Percentiles rank a stretch among this genome's conserved stretches.
Conservation (phyloP, 2,888 invertebrate species). For the Tipula helvola region DNA sequence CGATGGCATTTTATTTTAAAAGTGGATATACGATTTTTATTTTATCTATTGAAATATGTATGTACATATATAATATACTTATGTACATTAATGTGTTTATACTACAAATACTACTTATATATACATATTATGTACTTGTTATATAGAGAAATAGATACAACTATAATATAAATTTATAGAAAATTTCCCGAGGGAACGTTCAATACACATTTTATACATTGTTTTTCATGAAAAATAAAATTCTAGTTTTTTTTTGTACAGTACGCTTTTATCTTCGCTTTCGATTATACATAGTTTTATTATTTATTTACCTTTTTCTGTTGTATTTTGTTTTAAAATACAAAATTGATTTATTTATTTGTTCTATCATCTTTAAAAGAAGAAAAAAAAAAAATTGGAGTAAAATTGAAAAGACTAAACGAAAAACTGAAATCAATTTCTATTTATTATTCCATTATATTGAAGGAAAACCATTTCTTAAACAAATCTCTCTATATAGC, state of each 20-base stretch:
- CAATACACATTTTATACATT: neutral
- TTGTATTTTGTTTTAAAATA: neutral
- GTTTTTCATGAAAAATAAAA: neutral
- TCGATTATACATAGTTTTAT: neutral
- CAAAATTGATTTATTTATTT: neutral
- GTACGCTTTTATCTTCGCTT: neutral
- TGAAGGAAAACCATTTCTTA: neutral
- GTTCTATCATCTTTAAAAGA: neutral
- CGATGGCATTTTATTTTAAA: neutral
- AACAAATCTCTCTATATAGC: neutral
- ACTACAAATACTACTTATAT: neutral
- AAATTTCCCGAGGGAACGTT: conserved; percentile 5
- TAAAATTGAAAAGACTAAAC: neutral
- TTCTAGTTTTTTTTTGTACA: neutral
- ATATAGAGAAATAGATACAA: neutral
- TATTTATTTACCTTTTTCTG: neutral
- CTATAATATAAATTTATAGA: neutral
- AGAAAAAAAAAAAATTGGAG: neutral
- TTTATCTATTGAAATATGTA: neutral
- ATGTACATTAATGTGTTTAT: too few species aligned
- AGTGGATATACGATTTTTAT: neutral
- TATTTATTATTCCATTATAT: neutral
- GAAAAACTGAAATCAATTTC: neutral
- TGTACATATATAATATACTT: neutral
- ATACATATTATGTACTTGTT: neutral